Percentiles rank a stretch among this genome's conserved stretches.
Evolutionary conservation across 2,888 invertebrate genomes (phyloP).

Genomic region (Lypha dubia): DNA sequence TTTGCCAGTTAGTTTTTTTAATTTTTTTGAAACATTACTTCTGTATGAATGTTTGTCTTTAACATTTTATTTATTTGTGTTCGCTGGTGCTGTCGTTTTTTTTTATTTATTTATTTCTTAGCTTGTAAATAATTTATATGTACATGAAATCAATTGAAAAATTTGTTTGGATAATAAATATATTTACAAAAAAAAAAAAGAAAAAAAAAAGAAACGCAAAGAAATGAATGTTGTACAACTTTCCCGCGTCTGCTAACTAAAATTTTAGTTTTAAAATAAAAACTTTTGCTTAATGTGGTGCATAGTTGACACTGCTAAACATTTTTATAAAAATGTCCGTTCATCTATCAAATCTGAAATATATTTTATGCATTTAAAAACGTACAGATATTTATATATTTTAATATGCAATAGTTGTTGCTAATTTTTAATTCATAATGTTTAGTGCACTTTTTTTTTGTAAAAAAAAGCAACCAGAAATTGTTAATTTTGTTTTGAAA

Average conservation of each 20-base stretch:
- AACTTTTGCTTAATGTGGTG: constrained; percentile 36
- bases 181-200: too few species aligned
- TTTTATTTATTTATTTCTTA: too few species aligned
- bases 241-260: constrained; percentile 50
- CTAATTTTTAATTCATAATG: constrained; percentile 44
- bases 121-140: constrained; percentile 3
- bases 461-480: constrained; percentile 37
- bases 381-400: constrained; percentile 6
- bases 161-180: neutral
- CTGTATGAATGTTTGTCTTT: too few species aligned
- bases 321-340: constrained; percentile 46
- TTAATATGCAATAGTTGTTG: constrained; percentile 62
- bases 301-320: constrained; percentile 53
- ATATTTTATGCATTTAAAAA: neutral
- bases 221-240: constrained; percentile 43
- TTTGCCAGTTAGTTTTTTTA: neutral
- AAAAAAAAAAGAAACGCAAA: constrained; percentile 8
- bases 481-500: constrained; percentile 30
- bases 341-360: constrained; percentile 5
- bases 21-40: neutral
- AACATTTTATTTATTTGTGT: neutral
- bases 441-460: constrained; percentile 21
- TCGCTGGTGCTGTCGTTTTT: too few species aligned
- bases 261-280: constrained; percentile 7
- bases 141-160: constrained; percentile 21